These are phyloP conservation scores for Conops quadrifasciatus DNA, from an alignment of 2,888 invertebrate species.

Conservation along the genomic window DNA sequence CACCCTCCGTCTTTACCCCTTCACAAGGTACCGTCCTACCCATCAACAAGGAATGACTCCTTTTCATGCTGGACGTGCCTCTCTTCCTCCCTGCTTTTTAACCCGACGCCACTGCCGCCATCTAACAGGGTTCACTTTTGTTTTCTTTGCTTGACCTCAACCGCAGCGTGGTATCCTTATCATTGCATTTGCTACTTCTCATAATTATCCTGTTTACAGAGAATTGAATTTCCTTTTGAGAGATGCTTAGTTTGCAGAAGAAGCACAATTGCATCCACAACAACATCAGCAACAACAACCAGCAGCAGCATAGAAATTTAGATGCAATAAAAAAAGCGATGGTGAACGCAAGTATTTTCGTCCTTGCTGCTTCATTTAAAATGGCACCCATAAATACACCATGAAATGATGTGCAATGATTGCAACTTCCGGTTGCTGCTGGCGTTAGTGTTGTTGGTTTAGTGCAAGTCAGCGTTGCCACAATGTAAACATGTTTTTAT, in stretches of 20 bases:
- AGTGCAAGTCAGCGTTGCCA: background rate
- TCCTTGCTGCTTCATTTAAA: slow-evolving; percentile 32
- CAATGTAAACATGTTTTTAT: background rate
- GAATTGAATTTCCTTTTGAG: slow-evolving; percentile 32
- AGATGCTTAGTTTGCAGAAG: slow-evolving; percentile 20
- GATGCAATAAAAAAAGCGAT: background rate
- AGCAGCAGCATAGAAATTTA: background rate
- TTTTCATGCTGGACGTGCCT: background rate
- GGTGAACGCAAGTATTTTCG: background rate
- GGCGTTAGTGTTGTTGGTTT: background rate
- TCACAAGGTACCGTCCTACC: slow-evolving; percentile 6
- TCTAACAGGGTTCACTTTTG: background rate
- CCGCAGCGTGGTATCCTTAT: slow-evolving; percentile 29
- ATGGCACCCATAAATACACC: slow-evolving; percentile 52
- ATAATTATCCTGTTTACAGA: slow-evolving; percentile 50
- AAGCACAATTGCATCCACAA: background rate
- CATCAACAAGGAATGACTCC: too few species aligned
- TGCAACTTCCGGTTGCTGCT: slow-evolving; percentile 45
- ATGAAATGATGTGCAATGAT: slow-evolving; percentile 60
- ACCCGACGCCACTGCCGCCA: background rate
- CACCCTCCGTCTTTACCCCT: background rate
- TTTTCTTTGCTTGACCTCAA: slow-evolving; percentile 14
- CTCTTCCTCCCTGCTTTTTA: slow-evolving; percentile 3
- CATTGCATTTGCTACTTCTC: slow-evolving; percentile 37
- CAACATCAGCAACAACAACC: background rate